These are phyloP conservation scores for Tetragonisca angustula DNA, from an alignment of 2,888 invertebrate species.

Conservation along the genomic window DNA sequence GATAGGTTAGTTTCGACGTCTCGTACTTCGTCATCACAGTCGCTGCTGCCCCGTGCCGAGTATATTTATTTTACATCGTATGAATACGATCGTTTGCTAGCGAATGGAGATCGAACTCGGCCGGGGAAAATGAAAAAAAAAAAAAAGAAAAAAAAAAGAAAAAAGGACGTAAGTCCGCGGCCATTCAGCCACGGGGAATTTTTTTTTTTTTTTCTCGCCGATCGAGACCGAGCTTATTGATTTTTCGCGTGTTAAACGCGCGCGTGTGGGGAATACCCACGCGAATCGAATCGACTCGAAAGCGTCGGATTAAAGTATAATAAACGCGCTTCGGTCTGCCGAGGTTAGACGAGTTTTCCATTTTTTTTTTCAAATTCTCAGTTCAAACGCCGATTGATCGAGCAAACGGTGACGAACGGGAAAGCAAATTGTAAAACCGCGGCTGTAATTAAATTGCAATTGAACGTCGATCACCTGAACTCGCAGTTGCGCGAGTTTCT, in stretches of 20 bases:
- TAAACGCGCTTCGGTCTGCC: too few relatives aligned
- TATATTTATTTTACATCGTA: slow-evolving; percentile 53
- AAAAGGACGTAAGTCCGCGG: slow-evolving; percentile 15
- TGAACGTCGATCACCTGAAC: too few relatives aligned
- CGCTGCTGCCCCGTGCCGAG: slow-evolving; percentile 28
- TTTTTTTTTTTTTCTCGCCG: not conserved
- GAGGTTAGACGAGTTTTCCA: too few relatives aligned
- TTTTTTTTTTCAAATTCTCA: too few relatives aligned
- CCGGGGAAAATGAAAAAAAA: slow-evolving; percentile 26
- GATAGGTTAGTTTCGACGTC: slow-evolving; percentile 47
- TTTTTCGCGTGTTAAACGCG: slow-evolving; percentile 13
- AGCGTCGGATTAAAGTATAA: too few relatives aligned
- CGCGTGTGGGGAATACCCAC: not conserved
- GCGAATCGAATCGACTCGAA: not conserved
- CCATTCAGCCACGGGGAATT: not conserved
- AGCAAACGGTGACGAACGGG: too few relatives aligned
- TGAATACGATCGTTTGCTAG: slow-evolving; percentile 60
- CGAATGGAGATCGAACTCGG: slow-evolving; percentile 52
- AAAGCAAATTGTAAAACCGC: too few relatives aligned
- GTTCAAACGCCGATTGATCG: too few relatives aligned
- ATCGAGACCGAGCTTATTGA: slow-evolving; percentile 13
- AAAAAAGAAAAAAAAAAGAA: slow-evolving; percentile 39
- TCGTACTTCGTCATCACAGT: slow-evolving; percentile 43
- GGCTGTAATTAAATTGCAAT: too few relatives aligned
- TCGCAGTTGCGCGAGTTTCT: too few relatives aligned